phyloP scores from a whole-genome alignment of 2,888 invertebrate species.

The Scaptomyza flava region DNA sequence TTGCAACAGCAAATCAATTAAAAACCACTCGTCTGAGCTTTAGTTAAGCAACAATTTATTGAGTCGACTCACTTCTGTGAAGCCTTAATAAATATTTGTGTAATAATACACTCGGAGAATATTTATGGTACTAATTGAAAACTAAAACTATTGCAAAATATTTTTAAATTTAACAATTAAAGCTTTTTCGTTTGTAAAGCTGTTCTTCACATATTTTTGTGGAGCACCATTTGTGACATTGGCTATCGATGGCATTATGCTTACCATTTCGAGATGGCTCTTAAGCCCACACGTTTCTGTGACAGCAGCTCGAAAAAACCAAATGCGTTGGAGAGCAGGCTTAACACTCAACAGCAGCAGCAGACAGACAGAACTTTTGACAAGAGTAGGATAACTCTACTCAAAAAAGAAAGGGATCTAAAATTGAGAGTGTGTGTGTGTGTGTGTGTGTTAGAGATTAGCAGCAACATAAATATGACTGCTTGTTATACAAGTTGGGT shows the following conservation, averaged over 20 bases:
- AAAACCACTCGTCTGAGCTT: constrained; percentile 24
- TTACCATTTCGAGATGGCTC: constrained; percentile 49
- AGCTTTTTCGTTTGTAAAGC: no score
- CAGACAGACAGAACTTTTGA: constrained; percentile 31
- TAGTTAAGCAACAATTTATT: constrained; percentile 30
- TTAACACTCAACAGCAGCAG: constrained; percentile 54
- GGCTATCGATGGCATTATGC: constrained; percentile 34
- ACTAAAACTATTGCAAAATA: background rate
- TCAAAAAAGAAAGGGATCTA: background rate
- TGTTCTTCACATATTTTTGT: background rate
- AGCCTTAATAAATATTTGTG: background rate
- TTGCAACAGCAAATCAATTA: constrained; percentile 19
- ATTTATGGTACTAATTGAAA: no score
- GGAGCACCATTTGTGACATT: constrained; percentile 28
- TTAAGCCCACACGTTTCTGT: constrained; percentile 47
- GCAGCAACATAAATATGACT: constrained; percentile 58
- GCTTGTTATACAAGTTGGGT: constrained; percentile 66
- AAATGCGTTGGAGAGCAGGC: constrained; percentile 56
- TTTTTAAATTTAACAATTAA: no score
- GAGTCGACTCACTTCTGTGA: background rate
- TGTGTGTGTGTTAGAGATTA: constrained; percentile 53
- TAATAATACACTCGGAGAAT: background rate
- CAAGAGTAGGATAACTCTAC: constrained; percentile 1
- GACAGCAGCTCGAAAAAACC: constrained; percentile 66
- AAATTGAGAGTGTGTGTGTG: background rate